Evolutionary conservation across 37 sponge, comb jelly and placozoan genomes (phyloP), one percentile per base, ranked within the genome.

Genomic region (Halisarca cf. caerulea): DNA sequence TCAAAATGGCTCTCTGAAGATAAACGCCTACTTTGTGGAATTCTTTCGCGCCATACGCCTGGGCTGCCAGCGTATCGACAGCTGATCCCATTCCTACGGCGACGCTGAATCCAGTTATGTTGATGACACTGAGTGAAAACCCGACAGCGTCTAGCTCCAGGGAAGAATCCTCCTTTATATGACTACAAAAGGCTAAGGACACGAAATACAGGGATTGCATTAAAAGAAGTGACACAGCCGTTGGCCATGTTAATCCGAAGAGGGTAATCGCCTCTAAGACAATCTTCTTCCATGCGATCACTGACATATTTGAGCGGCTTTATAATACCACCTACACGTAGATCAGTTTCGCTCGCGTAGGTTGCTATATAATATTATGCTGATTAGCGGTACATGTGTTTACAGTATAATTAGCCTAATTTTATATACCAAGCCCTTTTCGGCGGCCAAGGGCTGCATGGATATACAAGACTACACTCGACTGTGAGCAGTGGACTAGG

Each of bases 41-140:
- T 70, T 92, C 89, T 35, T 86, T 86, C 58, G 59, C 81, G 0
- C 93, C 93, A 80, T 75, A 92, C 39, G 80, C 79, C 87, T 92
- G 53, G 3, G 58, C 42, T 23, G 45, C 77, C 6, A 74, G 77
- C 1, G 77, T 74, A 44, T 74, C 77, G 1, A 74, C 36, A 2
- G 77, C 77, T 18, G 77, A 4, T 25, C 45, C 42, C 77, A 74
- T 17, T 18, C 77, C 77, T 1, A 74, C 45, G 0, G 77, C 77
- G 9, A 39, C 42, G 21, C 38, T 44, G n/a, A 74, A 1, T 15
- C 25, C 77, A 6, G 77, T 40, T 37, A 74, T 43, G 45, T 74
- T 74, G 77, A 74, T 58, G 24, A 42, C 33, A 25, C 32, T 60
- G 0, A 60, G 0, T 0, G 55, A 81, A 38, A 77, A 27, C 74